Percentiles rank a stretch among this genome's conserved stretches.
These are phyloP conservation scores for Danaus melanippus DNA, from an alignment of 1,140 invertebrate genomes.

Conservation along the genomic window DNA sequence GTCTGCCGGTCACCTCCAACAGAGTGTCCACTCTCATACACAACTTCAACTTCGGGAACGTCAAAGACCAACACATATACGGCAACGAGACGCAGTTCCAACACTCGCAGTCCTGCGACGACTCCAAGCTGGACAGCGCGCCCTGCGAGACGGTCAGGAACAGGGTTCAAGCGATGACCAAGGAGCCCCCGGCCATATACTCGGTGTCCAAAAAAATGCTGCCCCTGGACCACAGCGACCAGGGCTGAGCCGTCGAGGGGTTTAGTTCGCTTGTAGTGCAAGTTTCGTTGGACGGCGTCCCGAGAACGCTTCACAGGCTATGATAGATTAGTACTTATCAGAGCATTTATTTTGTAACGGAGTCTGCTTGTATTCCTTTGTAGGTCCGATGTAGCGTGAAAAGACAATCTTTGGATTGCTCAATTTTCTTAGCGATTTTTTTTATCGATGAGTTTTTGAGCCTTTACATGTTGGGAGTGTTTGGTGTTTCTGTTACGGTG, in stretches of 20 bases:
- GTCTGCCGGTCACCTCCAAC: constrained; percentile 58
- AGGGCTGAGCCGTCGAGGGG: constrained; percentile 38
- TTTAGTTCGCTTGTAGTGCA: constrained; percentile 48
- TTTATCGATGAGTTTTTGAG: not conserved
- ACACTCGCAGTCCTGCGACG: constrained; percentile 46
- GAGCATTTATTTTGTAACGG: constrained; percentile 25
- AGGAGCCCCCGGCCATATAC: constrained; percentile 58
- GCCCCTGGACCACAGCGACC: constrained; percentile 48
- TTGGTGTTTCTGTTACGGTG: too few relatives aligned
- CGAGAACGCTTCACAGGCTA: constrained; percentile 45
- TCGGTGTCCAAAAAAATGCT: constrained; percentile 65
- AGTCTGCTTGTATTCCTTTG: constrained; percentile 28
- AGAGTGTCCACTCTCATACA: constrained; percentile 66
- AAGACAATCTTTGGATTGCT: constrained; percentile 45
- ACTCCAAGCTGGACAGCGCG: constrained; percentile 49
- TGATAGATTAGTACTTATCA: constrained; percentile 30
- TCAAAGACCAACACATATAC: constrained; percentile 62
- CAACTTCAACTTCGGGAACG: constrained; percentile 66
- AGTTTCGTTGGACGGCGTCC: constrained; percentile 23
- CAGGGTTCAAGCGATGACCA: constrained; percentile 50
- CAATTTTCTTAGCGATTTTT: constrained; percentile 36
- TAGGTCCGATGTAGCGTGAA: constrained; percentile 29
- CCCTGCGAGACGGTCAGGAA: constrained; percentile 60
- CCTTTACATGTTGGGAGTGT: too few relatives aligned
- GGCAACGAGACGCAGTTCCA: constrained; percentile 59